phyloP scores from a whole-genome alignment of 2,888 invertebrate genomes.

The Euzophera pinguis region DNA sequence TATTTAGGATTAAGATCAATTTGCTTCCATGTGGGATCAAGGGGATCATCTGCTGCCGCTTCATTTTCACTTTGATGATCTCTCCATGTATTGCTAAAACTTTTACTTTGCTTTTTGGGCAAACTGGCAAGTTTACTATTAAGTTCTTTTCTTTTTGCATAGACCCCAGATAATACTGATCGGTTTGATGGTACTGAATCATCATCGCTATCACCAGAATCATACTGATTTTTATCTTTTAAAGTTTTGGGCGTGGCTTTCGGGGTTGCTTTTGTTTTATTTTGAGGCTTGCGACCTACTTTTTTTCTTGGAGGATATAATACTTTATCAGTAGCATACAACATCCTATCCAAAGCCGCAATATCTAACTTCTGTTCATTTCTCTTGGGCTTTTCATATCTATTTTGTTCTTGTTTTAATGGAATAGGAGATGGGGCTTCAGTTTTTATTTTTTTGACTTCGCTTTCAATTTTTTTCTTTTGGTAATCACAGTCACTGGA shows the following conservation, averaged over 20 bases:
- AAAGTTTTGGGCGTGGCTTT: conserved; percentile 56
- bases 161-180: conserved; percentile 71
- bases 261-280: conserved; percentile 55
- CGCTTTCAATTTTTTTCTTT: conserved; percentile 66
- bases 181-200: conserved; percentile 57
- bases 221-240: conserved; percentile 70
- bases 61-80: conserved; percentile 75
- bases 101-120: conserved; percentile 60
- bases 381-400: conserved; percentile 61
- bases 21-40: conserved; percentile 83
- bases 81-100: conserved; percentile 64
- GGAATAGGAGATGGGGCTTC: conserved; percentile 72
- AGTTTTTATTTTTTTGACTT: conserved; percentile 69
- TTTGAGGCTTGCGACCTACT: conserved; percentile 83
- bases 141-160: conserved; percentile 73
- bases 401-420: conserved; percentile 66
- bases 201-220: conserved; percentile 64
- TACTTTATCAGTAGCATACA: conserved; percentile 87
- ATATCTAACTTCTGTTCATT: conserved; percentile 73
- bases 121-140: conserved; percentile 65
- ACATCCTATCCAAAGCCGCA: conserved; percentile 82
- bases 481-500: conserved; percentile 71
- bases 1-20: conserved; percentile 83
- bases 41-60: conserved; percentile 73
- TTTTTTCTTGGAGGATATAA: conserved; percentile 88